Evolutionary conservation across 2,888 invertebrate species (phyloP), one percentile per base, ranked within the genome.

Genomic region (Pristionchus entomophagus): DNA sequence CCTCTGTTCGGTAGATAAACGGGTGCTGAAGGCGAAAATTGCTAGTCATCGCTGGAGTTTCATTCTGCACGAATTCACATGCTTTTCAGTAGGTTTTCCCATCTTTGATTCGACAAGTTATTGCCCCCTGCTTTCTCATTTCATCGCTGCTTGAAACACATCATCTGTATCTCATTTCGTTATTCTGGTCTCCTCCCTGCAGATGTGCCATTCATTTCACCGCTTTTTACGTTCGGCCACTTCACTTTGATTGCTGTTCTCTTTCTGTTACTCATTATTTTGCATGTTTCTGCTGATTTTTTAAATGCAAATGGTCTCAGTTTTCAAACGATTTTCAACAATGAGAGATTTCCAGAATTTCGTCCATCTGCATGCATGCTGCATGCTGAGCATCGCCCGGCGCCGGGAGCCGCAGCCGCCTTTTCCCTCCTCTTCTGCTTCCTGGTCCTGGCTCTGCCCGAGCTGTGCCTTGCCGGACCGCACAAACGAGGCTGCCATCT

Each of bases 361-460:
- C 35, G 35, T 38, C 29, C 69, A 69, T 69, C 69, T 69, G 69
- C 69, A 69, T 69, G 69, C 69, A 69, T 69, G 69, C 69, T 19
- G 35, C 38, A 35, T 17, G 26, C 69, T 69, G 69, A 69, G 69
- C 35, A 38, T 38, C 69, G 69, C 69, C 35, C 69, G 69, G 69
- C 69, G 69, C 38, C 59, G 69, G 69, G 35, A 69, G 69, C 69
- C 35, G 38, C 69, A 38, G 22, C 69, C 35, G 35, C 38, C 69
- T 12, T 38, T 38, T 69, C 38, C 35, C 38, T 38, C 69, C 22
- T 69, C 35, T 17, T 38, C 38, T 14, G 35, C 69, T 35, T 38
- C 38, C 17, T 69, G 17, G 26, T 56, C 32, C 8, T 62, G 2
- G 35, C 29, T 12, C 38, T 69, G 69, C 69, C 69, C 3, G 19